These are phyloP conservation scores for Microcebus griseorufus DNA, from an alignment of 2,113 vertebrate species.

Conservation along the genomic window DNA sequence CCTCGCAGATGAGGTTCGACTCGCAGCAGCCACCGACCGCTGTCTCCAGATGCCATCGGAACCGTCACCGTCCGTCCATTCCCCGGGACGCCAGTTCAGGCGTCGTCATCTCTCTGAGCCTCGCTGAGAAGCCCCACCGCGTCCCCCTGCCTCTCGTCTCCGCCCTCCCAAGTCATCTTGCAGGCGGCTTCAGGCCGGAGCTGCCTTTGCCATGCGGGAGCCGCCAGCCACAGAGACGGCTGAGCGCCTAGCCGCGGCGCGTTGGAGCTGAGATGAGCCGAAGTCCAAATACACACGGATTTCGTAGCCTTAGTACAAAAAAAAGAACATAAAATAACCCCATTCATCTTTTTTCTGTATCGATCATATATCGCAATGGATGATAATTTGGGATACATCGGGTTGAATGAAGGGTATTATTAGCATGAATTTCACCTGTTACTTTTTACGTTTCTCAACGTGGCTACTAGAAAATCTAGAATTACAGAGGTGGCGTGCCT, in stretches of 20 bases:
- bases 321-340: background rate
- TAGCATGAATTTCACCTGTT: background rate
- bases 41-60: accelerated
- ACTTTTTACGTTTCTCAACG: background rate
- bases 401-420: background rate
- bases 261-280: background rate
- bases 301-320: background rate
- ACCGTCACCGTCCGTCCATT: background rate
- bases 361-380: background rate
- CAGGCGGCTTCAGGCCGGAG: accelerated
- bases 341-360: background rate
- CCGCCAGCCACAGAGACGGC: accelerated
- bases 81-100: background rate
- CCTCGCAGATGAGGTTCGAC: background rate
- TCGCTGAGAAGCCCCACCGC: background rate
- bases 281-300: background rate
- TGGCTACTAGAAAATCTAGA: background rate
- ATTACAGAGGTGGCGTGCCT: background rate
- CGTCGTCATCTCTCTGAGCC: background rate
- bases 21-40: accelerated
- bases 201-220: background rate
- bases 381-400: background rate
- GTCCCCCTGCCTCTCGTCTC: background rate
- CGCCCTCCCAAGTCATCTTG: background rate
- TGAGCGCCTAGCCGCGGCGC: background rate